Evolutionary conservation across 2,888 invertebrate genomes (phyloP), one percentile per base, ranked within the genome.

Genomic region (Acanthosepion lycidas): DNA sequence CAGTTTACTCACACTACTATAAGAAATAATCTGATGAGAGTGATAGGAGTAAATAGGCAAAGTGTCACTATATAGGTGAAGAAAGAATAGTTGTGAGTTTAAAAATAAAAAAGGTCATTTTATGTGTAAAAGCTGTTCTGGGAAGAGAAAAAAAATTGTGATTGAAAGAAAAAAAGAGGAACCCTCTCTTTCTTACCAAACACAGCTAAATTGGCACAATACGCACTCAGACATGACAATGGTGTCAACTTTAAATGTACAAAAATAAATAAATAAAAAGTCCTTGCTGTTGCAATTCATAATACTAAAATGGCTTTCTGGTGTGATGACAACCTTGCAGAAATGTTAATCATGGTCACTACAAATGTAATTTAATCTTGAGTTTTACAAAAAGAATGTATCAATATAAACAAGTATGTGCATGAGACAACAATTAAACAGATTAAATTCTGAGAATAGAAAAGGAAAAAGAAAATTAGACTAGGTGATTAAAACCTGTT

Each of bases 171-270:
- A 78, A 78, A 78, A 12, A n/a, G 9, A 78, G 15, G 20, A n/a
- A 78, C 1, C 20, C 12, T 15, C 9, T 15, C 78, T 18, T 78
- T 78, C n/a, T 78, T 78, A 15, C 12, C n/a, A 15, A n/a, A n/a
- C 78, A 28, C 28, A 78, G 28, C 78, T n/a, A 78, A 4, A 78
- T 78, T 28, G 12, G n/a, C 78, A 78, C n/a, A 78, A 78, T 78
- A 78, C 78, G 15, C 78, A 78, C 78, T 78, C 78, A 78, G n/a
- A 78, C 78, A n/a, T 78, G 78, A 78, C n/a, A 78, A 78, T n/a
- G 3, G 78, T 78, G n/a, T 78, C 78, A 78, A 78, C 78, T 78
- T 78, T n/a, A 78, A n/a, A 78, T 78, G 78, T n/a, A 78, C 15
- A 78, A 9, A n/a, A n/a, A n/a, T 4, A 78, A 78, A 12, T 9